Evolutionary conservation across 2,797 vertebrate species (phyloP).

Genomic region (Sternotherus odoratus): DNA sequence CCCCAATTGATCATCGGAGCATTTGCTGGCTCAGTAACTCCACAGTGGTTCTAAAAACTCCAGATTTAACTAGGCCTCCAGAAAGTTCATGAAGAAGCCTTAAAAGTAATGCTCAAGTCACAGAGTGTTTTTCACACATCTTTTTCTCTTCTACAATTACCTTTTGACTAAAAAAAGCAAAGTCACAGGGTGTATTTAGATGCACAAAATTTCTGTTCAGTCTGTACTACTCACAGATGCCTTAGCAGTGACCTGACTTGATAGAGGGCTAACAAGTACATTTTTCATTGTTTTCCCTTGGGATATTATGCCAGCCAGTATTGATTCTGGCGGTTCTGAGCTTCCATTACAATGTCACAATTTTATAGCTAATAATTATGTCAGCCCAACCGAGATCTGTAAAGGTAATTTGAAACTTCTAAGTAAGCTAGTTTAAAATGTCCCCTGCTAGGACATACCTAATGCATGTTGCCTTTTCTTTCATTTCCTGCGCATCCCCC

Average conservation of each 20-base stretch:
- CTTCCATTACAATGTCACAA: slow-evolving; percentile 26
- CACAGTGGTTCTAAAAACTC: background rate
- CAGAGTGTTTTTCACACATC: slow-evolving; percentile 10
- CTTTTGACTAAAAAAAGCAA: slow-evolving; percentile 12
- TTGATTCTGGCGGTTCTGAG: slow-evolving; percentile 50
- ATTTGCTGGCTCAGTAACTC: rapidly evolving
- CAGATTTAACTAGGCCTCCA: background rate
- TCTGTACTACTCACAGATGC: slow-evolving; percentile 1
- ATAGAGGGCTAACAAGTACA: slow-evolving; percentile 36
- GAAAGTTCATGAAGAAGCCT: background rate
- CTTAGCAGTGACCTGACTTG: slow-evolving; percentile 9
- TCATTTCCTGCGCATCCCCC: background rate
- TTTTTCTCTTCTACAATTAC: background rate
- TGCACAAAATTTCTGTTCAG: background rate
- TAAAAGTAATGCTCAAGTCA: background rate
- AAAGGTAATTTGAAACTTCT: slow-evolving; percentile 21
- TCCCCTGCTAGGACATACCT: background rate
- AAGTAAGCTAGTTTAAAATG: background rate
- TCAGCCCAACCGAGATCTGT: slow-evolving; percentile 16
- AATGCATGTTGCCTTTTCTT: background rate
- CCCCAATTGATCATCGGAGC: background rate
- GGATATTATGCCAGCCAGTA: slow-evolving; percentile 28
- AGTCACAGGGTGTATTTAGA: slow-evolving; percentile 23
- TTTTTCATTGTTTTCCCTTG: slow-evolving; percentile 56
- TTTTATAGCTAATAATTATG: slow-evolving; percentile 42